Percentiles rank a stretch among this genome's conserved stretches.
Evolutionary conservation across 2,113 vertebrate species (phyloP).

Genomic region (Heloderma charlesbogerti): DNA sequence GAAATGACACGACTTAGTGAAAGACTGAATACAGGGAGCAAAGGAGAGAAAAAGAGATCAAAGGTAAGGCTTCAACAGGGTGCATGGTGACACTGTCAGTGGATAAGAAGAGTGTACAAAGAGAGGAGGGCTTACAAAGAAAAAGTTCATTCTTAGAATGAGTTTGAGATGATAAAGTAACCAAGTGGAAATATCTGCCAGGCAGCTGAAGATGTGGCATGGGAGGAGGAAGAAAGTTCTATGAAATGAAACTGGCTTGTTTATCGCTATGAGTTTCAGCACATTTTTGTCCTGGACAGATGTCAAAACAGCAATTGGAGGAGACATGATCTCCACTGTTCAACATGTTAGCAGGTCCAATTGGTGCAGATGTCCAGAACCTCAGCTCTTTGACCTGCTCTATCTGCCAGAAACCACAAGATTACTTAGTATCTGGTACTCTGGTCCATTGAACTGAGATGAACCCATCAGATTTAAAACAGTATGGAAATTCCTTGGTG

Average conservation of each 20-base stretch:
- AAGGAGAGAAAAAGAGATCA: background rate
- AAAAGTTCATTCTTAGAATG: background rate
- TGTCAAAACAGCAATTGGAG: conserved; percentile 3
- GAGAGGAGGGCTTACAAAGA: too few relatives aligned
- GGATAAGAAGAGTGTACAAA: background rate
- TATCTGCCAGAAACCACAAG: background rate
- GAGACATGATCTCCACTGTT: background rate
- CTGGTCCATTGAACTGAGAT: background rate
- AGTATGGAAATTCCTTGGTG: background rate
- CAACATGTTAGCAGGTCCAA: background rate
- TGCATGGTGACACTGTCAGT: background rate
- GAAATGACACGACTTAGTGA: background rate
- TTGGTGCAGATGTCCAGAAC: background rate
- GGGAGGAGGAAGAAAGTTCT: background rate
- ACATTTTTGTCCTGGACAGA: conserved; percentile 1
- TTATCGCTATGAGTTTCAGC: background rate
- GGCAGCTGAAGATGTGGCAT: too few relatives aligned
- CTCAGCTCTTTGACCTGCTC: background rate
- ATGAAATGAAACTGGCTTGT: background rate
- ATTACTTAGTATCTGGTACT: background rate
- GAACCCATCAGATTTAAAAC: background rate
- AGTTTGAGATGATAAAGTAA: background rate
- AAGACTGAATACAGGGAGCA: background rate
- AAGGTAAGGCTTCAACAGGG: background rate
- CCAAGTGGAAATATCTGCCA: background rate